Evolutionary conservation across 2,113 vertebrate species (phyloP), one percentile per base, ranked within the genome.

Genomic region (Phrynosoma platyrhinos): DNA sequence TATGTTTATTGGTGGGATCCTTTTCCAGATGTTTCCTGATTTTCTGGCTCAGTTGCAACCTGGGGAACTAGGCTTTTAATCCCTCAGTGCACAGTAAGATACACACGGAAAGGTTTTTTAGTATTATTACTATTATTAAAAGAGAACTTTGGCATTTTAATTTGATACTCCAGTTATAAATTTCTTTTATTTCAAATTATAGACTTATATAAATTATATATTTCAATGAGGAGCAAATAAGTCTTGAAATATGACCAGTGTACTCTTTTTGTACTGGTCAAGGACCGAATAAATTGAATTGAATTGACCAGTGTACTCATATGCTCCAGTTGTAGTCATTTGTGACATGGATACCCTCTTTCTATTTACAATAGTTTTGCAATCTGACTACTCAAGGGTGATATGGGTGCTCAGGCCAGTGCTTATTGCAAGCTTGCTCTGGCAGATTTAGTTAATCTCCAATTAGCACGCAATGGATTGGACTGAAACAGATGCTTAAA

Each of bases 401-500:
- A 58, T 72, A 72, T 8, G 30, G 52, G 47, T 27, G 23, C 20
- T 40, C 55, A 66, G 32, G 58, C 25, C 13, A 30, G 23, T 69
- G 2, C 21, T 58, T 66, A 8, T 20, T 83, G 66, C 42, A 83
- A 83, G 69, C 30, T 42, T 79, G 77, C 2, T 23, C 9, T 72
- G 32, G 18, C n/a, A 58, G 27, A 66, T 74, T 87, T 75, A 21
- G 5, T 16, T 32, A 68, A 75, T 64, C 27, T 75, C 32, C 12
- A 12, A 23, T 40, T 40, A 81, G 68, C 30, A 42, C 30, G 9
- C 3, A 64, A 64, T 62, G 55, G 13, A n/a, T 88, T 62, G 62
- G 13, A 93, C 71, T 92, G 88, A 88, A 84, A 36, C 1, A 40
- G 30, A 5, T 4, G 72, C 92, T 88, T 79, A 72, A 92, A 92